A percentile compares a stretch with the other conserved stretches of the same genome.
Evolutionary conservation across 2,888 invertebrate genomes (phyloP).

Genomic region (Campaea margaritaria): DNA sequence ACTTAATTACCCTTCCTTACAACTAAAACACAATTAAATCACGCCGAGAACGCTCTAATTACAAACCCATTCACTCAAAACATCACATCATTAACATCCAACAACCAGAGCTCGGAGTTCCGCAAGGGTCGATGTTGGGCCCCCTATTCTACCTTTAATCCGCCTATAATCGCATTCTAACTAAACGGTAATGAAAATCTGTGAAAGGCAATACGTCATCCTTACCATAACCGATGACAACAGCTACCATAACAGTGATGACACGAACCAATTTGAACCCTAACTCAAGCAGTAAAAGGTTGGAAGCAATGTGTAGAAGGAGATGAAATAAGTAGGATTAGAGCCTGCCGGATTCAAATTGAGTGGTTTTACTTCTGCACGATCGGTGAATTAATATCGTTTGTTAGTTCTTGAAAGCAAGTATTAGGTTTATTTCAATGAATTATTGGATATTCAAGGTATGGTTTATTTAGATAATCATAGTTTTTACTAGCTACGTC

Average conservation of each 20-base stretch:
- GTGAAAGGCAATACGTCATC: slow-evolving; percentile 40
- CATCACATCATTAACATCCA: slow-evolving; percentile 33
- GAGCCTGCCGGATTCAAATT: slow-evolving; percentile 31
- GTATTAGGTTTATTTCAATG: background rate
- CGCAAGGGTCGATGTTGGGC: slow-evolving; percentile 29
- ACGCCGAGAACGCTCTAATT: slow-evolving; percentile 20
- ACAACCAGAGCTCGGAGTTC: slow-evolving; percentile 13
- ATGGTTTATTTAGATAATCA: background rate
- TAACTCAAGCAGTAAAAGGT: slow-evolving; percentile 22
- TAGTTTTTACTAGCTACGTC: too few relatives aligned
- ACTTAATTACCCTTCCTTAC: slow-evolving; percentile 21
- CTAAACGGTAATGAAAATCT: slow-evolving; percentile 41
- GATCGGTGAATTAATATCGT: slow-evolving; percentile 35
- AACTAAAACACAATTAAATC: slow-evolving; percentile 18
- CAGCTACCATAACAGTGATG: slow-evolving; percentile 32
- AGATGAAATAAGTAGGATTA: slow-evolving; percentile 31
- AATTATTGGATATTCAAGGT: background rate
- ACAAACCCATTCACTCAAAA: slow-evolving; percentile 27
- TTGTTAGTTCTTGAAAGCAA: slow-evolving; percentile 2
- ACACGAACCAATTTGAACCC: slow-evolving; percentile 30
- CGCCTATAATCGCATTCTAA: slow-evolving; percentile 30
- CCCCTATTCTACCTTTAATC: slow-evolving; percentile 25
- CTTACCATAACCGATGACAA: slow-evolving; percentile 33
- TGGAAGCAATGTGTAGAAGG: slow-evolving; percentile 17
- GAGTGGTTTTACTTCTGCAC: slow-evolving; percentile 33